These are phyloP conservation scores for Phortica magna DNA, from an alignment of 2,888 invertebrate genomes.

Conservation along the genomic window DNA sequence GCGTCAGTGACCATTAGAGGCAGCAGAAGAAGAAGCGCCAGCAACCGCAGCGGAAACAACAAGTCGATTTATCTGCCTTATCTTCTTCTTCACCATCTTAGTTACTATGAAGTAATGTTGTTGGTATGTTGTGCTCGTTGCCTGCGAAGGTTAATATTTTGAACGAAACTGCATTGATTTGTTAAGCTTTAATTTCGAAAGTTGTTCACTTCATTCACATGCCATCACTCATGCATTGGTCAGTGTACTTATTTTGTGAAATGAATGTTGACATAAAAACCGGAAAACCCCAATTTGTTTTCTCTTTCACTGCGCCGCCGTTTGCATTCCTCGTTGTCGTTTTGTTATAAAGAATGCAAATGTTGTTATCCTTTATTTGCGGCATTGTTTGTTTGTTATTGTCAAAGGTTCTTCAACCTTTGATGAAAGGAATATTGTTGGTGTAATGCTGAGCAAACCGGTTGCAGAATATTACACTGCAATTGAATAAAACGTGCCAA, in stretches of 20 bases:
- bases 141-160: not conserved
- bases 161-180: not conserved
- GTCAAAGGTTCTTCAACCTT: not conserved
- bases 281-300: conserved; percentile 3
- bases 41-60: no score
- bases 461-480: not conserved
- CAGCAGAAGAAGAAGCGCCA: not conserved
- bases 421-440: not conserved
- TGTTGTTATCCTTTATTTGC: conserved; percentile 13
- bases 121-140: not conserved
- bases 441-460: not conserved
- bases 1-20: not conserved
- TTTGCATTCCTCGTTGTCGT: not conserved
- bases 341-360: not conserved
- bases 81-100: no score
- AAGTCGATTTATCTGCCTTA: no score
- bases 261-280: not conserved
- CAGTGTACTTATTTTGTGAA: not conserved
- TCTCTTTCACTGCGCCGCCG: not conserved
- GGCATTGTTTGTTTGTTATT: not conserved
- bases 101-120: no score
- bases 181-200: not conserved
- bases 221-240: not conserved
- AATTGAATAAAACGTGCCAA: not conserved
- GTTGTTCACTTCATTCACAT: conserved; percentile 2